Evolutionary conservation across 2,113 vertebrate species (phyloP), one percentile per base, ranked within the genome.

Genomic region (Phalacrocorax pelagicus): DNA sequence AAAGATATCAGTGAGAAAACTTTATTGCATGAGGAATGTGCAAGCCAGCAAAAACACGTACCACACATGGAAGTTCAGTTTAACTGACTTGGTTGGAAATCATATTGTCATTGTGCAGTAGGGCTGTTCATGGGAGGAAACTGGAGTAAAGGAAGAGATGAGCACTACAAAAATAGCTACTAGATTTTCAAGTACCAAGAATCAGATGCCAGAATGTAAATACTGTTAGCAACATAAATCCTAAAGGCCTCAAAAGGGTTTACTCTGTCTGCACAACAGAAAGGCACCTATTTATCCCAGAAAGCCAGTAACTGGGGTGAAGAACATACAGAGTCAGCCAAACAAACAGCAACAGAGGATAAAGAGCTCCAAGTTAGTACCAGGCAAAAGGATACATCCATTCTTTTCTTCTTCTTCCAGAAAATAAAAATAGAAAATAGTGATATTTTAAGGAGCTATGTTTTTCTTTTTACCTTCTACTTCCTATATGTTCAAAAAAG

Each of bases 401-500:
- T 47, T 12, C 30, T 57, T 47, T 65, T 71, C 5, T 71, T 38
- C 42, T 52, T 81, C 69, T 86, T 29, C 7, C 73, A 90, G 57
- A 82, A 90, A 87, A 86, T 5, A 86, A 52, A 94, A 88, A 71
- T 1, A 12, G 54, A 69, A 90, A 49, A 23, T 3, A 21, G 20
- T 9, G 16, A 2, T 46, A 73, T 42, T 86, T 55, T 34, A 81
- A 58, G 26, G 26, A 73, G 3, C 12, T n/a, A 11, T 7, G 3
- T 17, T 78, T 70, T 71, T 18, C 7, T 81, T 85, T 65, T 65
- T 14, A 49, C 18, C 7, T 58, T 72, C 44, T 71, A 62, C 8
- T 71, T 10, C n/a, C 10, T 58, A 5, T 49, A 63, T 1, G 0
- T 34, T 57, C 2, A 70, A 36, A n/a, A 34, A 38, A 42, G 17